phyloP scores from a whole-genome alignment of 1,140 invertebrate species.

The Microplitis demolitor region DNA sequence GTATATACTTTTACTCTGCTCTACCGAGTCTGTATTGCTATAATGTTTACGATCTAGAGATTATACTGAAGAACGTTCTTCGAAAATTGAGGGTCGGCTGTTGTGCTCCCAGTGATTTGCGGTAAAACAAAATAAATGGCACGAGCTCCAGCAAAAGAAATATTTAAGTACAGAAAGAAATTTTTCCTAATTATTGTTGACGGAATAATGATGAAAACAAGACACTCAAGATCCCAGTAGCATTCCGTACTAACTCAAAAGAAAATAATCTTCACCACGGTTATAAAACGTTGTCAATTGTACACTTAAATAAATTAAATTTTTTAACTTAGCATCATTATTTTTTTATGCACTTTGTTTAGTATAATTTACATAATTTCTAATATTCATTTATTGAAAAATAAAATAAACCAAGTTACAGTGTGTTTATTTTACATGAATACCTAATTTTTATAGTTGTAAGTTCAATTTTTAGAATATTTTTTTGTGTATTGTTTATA shows the following conservation, averaged over 20 bases:
- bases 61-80: background rate
- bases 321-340: background rate
- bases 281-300: background rate
- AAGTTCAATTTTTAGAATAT: too few species aligned
- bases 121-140: conserved; percentile 2
- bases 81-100: conserved; percentile 11
- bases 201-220: background rate
- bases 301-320: background rate
- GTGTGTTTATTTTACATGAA: too few species aligned
- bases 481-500: too few species aligned
- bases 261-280: too few species aligned
- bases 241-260: background rate
- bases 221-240: background rate
- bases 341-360: background rate
- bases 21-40: too few species aligned
- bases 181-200: conserved; percentile 16
- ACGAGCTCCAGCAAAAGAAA: conserved; percentile 9
- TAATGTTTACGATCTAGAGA: background rate
- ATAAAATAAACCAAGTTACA: too few species aligned
- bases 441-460: too few species aligned
- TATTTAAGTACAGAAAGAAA: background rate
- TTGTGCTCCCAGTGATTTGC: background rate
- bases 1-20: too few species aligned
- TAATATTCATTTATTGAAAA: too few species aligned
- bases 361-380: background rate